Conservation (phyloP, 2,113 vertebrate species). For the Paradisaea rubra region DNA sequence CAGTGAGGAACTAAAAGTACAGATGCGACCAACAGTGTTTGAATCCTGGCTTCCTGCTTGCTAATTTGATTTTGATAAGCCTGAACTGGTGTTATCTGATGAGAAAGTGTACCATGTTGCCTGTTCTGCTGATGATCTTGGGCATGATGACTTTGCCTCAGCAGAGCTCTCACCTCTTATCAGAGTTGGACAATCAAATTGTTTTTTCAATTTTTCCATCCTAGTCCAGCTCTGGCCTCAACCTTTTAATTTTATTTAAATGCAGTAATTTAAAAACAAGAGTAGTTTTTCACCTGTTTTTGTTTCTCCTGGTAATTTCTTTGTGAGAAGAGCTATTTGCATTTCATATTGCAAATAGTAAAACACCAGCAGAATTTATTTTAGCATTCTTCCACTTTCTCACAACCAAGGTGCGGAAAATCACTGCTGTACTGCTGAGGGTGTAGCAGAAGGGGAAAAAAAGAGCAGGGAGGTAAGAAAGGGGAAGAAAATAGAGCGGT, state of each 20-base stretch:
- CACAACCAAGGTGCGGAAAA: neutral
- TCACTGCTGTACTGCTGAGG: neutral
- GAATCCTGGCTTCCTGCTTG: neutral
- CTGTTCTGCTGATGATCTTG: neutral
- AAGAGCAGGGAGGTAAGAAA: neutral
- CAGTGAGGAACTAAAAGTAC: neutral
- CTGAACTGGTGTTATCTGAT: neutral
- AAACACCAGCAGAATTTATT: neutral
- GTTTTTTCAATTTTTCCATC: neutral
- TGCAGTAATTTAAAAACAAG: neutral
- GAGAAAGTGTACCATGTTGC: neutral
- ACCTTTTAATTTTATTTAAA: neutral
- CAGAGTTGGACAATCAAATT: neutral
- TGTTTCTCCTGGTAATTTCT: neutral
- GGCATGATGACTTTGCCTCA: neutral
- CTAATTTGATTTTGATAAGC: conserved; percentile 19
- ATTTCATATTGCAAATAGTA: neutral
- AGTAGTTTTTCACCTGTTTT: neutral
- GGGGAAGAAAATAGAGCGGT: neutral
- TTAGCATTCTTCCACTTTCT: neutral
- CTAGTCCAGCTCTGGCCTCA: neutral
- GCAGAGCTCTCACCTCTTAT: neutral
- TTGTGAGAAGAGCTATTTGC: neutral
- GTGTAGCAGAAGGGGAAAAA: neutral
- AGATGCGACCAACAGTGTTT: neutral